phyloP scores from a whole-genome alignment of 2,113 vertebrate genomes.

The Upupa epops region DNA sequence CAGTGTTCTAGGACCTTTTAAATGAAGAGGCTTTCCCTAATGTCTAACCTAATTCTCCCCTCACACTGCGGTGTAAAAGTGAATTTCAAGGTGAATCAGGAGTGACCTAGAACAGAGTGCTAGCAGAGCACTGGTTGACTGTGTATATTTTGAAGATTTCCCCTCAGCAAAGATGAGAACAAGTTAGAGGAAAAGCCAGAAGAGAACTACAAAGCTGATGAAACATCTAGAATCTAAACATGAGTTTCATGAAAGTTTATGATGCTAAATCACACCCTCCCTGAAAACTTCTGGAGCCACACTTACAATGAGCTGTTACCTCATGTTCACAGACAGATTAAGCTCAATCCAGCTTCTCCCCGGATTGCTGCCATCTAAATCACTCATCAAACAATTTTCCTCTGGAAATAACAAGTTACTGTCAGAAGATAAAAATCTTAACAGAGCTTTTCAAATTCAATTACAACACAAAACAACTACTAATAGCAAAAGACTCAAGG shows the following conservation, averaged over 20 bases:
- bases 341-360: conserved; percentile 5
- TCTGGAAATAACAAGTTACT: conserved; percentile 17
- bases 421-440: conserved; percentile 52
- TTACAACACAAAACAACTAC: conserved; percentile 41
- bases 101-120: not conserved
- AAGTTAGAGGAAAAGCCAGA: not conserved
- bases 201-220: not conserved
- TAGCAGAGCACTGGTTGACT: not conserved
- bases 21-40: too few relatives aligned
- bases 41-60: too few relatives aligned
- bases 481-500: conserved; percentile 19
- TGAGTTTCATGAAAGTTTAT: not conserved
- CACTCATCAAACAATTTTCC: not conserved
- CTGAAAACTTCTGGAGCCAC: not conserved
- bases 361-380: not conserved
- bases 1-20: too few relatives aligned
- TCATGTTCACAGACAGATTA: not conserved
- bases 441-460: conserved; percentile 63
- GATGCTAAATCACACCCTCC: not conserved
- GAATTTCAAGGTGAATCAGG: not conserved
- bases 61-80: not conserved
- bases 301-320: not conserved
- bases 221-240: not conserved
- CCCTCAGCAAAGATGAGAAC: not conserved
- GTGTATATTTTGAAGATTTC: not conserved